These are phyloP conservation scores for Leucozona laternaria DNA, from an alignment of 2,888 invertebrate species.

Conservation along the genomic window DNA sequence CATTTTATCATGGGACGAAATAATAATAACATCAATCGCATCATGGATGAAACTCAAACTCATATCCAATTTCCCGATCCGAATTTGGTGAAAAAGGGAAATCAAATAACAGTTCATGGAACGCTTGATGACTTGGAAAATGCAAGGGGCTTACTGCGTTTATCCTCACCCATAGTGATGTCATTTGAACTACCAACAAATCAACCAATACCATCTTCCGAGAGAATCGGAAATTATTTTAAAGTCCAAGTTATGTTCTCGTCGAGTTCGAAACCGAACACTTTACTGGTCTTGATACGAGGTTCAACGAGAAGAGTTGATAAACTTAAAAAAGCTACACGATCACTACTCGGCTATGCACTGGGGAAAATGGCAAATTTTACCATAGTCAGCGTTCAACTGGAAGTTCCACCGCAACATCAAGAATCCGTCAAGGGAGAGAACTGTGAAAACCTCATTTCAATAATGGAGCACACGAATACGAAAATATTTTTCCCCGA, in stretches of 20 bases:
- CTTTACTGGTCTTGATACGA: conserved; percentile 93
- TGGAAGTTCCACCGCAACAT: conserved; percentile 97
- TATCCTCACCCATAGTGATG: conserved; percentile 94
- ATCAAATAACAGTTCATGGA: conserved; percentile 98
- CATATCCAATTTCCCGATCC: conserved; percentile 99
- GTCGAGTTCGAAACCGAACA: conserved; percentile 92
- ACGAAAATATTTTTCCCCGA: conserved; percentile 97
- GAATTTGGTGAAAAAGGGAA: conserved; percentile 97
- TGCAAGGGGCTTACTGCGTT: conserved; percentile 93
- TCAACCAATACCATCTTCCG: conserved; percentile 90
- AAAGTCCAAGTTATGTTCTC: conserved; percentile 94
- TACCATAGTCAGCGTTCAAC: conserved; percentile 73
- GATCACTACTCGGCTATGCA: conserved; percentile 90
- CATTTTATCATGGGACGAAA: conserved; percentile 98
- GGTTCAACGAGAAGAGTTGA: conserved; percentile 95
- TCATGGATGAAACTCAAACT: conserved; percentile 97
- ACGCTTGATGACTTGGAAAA: conserved; percentile 94
- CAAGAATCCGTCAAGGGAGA: conserved; percentile 94
- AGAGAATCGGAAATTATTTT: conserved; percentile 93
- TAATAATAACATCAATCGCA: conserved; percentile 87
- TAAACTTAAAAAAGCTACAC: conserved; percentile 95
- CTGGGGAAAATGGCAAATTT: conserved; percentile 88
- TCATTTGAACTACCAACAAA: conserved; percentile 96
- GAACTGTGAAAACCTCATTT: conserved; percentile 91
- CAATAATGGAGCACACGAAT: conserved; percentile 93